Evolutionary conservation across 2,797 vertebrate genomes (phyloP), one percentile per base, ranked within the genome.

Genomic region (Mormyrops boulengeri): DNA sequence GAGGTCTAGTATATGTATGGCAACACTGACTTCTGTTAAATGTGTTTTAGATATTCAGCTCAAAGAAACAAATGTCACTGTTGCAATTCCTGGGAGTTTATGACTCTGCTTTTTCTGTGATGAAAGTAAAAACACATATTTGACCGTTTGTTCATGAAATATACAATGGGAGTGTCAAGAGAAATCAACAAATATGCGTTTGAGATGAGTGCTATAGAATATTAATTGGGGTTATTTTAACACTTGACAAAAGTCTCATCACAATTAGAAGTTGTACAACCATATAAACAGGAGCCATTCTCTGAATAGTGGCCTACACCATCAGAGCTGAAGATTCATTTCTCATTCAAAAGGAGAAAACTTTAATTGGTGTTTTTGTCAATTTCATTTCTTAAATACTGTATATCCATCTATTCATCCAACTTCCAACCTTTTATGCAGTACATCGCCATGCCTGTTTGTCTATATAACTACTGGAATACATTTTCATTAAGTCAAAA

Each of bases 51-150:
- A 90, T 90, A 88, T 80, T 88, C 52, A 89, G 26, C 89, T 90
- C 92, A 89, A 89, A 85, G 85, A 92, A 91, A 91, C 93, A 93
- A 91, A 93, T 93, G 92, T 91, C 77, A 73, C 47, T 84, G 57
- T 88, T 90, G 88, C 87, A 34, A 90, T 84, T 90, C 89, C 89
- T 49, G 6, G 34, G 90, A 89, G 73, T 77, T 60, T 89, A 57
- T 53, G 82, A 49, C 52, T 73, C 17, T 82, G 86, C 73, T 60
- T 55, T 82, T 73, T 22, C 66, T 62, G 66, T 82, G 89, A 88
- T 88, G 41, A 88, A 90, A 88, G 62, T 88, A 14, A 41, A 84
- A 62, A 84, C 60, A 88, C 57, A 52, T 22, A 87, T 7, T 3
- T 34, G 34, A 14, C 60, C 88, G 66, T 55, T 30, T 55, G 6